These are phyloP conservation scores for Benthosema pterotum DNA, from an alignment of 2,797 vertebrate genomes.

Conservation along the genomic window DNA sequence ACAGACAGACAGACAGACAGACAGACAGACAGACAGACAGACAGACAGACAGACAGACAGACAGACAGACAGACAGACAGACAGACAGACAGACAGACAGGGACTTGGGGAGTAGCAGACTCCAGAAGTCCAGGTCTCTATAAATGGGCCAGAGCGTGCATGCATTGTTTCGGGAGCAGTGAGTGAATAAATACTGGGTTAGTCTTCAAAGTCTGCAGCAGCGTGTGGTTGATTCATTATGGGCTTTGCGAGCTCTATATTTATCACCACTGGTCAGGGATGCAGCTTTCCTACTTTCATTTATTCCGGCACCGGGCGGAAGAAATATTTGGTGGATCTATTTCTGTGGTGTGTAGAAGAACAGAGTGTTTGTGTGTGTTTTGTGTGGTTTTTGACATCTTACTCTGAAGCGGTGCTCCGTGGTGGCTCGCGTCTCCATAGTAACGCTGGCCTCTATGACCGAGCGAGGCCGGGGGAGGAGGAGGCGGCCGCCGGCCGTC, in stretches of 20 bases:
- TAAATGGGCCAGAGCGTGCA: conserved; percentile 68
- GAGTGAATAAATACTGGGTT: conserved; percentile 69
- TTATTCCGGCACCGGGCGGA: conserved; percentile 23
- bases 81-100: conserved; percentile 6
- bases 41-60: neutral
- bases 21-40: neutral
- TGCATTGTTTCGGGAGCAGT: conserved; percentile 68
- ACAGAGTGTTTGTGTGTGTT: neutral
- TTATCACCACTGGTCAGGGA: conserved; percentile 55
- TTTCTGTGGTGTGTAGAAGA: neutral
- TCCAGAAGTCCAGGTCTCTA: conserved; percentile 62
- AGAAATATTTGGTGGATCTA: conserved; percentile 15
- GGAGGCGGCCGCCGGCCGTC: conserved; percentile 59
- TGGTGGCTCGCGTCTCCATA: conserved; percentile 66
- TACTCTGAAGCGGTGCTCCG: conserved; percentile 77
- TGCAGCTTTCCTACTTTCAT: conserved; percentile 37
- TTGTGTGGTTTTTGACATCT: conserved; percentile 52
- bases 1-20: conserved; percentile 1
- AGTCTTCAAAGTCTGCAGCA: conserved; percentile 62
- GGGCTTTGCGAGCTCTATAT: conserved; percentile 56
- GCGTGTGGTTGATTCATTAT: conserved; percentile 72
- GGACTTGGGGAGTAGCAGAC: conserved; percentile 48
- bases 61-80: neutral
- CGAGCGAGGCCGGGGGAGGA: conserved; percentile 76
- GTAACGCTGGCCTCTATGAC: conserved; percentile 77